Evolutionary conservation across 2,113 vertebrate genomes (phyloP), one percentile per base, ranked within the genome.

Genomic region (Nettapus auritus): DNA sequence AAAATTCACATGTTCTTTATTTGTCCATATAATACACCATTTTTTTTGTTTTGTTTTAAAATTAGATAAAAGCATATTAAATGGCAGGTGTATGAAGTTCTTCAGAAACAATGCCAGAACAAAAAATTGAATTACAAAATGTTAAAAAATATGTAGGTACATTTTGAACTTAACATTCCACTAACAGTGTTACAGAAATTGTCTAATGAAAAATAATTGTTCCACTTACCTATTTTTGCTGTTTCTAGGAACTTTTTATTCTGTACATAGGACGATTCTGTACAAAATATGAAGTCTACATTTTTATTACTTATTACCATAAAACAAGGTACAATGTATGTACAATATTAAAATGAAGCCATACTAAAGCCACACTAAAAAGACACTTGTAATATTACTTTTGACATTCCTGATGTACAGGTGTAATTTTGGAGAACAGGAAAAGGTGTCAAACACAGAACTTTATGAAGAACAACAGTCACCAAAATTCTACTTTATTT

Each of bases 261-360:
- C 98, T 99, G 99, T 99, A 99, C 99, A 99, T 98, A 97, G 98
- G 98, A 99, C 97, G 86, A 98, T 98, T 98, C 99, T 99, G 98
- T 99, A 99, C 99, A 99, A 99, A 99, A 99, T 99, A 99, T 98
- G 98, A 99, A 99, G 98, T 99, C 99, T 99, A 99, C 98, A 98
- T 98, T 99, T 99, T 98, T 99, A 99, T 98, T 98, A 99, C 98
- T 98, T 98, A 98, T 98, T 99, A 99, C 98, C 98, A 98, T 99
- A 99, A 99, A 99, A 99, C 98, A 99, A 99, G 98, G 98, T 99
- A 99, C 98, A 99, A 98, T 98, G 98, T 99, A 99, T 99, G 98
- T 99, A 99, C 99, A 99, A 98, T 98, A 99, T 98, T 98, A 98
- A 98, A 98, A 99, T 98, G 98, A 99, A 98, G 98, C 98, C 98